These are phyloP conservation scores for Abscondita cerata DNA, from an alignment of 2,888 invertebrate species.

Conservation along the genomic window DNA sequence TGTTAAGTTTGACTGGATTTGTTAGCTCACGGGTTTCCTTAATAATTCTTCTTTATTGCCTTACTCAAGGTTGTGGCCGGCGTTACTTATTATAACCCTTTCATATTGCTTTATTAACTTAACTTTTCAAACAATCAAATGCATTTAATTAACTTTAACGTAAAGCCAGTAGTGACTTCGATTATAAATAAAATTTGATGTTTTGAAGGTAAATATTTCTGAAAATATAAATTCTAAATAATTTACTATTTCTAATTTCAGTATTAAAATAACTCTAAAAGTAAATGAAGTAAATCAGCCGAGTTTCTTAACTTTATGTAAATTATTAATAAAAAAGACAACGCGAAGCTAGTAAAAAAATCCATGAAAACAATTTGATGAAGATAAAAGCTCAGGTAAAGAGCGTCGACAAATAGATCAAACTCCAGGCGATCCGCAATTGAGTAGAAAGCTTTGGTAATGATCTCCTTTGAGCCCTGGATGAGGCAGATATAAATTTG, in stretches of 20 bases:
- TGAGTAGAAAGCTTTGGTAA: slow-evolving; percentile 62
- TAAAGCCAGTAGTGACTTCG: no score
- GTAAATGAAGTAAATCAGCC: slow-evolving; percentile 7
- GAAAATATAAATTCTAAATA: no score
- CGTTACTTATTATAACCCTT: slow-evolving; percentile 35
- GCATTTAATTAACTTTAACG: no score
- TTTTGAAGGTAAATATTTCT: no score
- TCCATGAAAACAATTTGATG: slow-evolving; percentile 43
- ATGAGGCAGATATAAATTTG: slow-evolving; percentile 62
- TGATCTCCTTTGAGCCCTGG: slow-evolving; percentile 62
- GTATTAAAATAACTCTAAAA: no score
- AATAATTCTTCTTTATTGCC: slow-evolving; percentile 60
- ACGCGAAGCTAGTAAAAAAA: slow-evolving; percentile 27
- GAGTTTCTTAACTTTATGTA: slow-evolving; percentile 1
- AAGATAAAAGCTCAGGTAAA: slow-evolving; percentile 44
- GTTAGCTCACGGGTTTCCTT: slow-evolving; percentile 59
- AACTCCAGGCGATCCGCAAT: slow-evolving; percentile 61
- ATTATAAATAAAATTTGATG: no score
- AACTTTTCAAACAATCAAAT: no score
- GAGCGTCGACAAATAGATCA: slow-evolving; percentile 60
- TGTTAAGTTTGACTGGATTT: slow-evolving; percentile 60
- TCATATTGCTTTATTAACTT: slow-evolving; percentile 19
- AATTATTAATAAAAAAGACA: slow-evolving; percentile 24
- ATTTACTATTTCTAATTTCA: no score
- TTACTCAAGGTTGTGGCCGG: slow-evolving; percentile 48